These are phyloP conservation scores for Microctenopoma steveboyesi DNA, from an alignment of 2,797 vertebrate species.

Conservation along the genomic window DNA sequence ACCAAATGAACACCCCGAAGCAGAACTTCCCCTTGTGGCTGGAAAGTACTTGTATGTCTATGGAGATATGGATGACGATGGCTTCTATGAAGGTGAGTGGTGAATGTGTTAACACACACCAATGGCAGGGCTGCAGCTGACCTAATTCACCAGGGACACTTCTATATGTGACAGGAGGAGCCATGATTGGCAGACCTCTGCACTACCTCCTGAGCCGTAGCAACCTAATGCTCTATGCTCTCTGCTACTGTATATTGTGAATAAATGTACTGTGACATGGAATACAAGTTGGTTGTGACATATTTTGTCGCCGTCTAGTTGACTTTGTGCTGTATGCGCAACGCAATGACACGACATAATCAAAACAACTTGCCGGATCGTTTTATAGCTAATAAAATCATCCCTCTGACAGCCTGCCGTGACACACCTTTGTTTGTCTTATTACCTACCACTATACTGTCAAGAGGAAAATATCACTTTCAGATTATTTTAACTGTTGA, in stretches of 20 bases:
- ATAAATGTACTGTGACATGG: no score
- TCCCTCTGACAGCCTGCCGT: background rate
- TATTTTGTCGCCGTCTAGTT: background rate
- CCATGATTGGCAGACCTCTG: no score
- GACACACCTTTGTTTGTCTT: background rate
- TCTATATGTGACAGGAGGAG: no score
- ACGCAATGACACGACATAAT: constrained; percentile 2
- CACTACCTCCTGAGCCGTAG: no score
- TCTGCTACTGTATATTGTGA: no score
- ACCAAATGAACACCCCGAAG: constrained; percentile 97
- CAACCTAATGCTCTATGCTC: no score
- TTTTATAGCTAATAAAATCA: background rate
- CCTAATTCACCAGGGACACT: no score
- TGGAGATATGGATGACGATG: constrained; percentile 98
- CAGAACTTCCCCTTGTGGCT: constrained; percentile 96
- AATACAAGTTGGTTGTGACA: background rate
- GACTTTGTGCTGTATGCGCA: background rate
- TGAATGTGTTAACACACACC: background rate
- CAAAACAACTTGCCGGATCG: background rate
- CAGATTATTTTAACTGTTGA: constrained; percentile 46
- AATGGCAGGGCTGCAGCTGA: no score
- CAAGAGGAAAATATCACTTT: constrained; percentile 25
- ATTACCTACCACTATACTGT: background rate
- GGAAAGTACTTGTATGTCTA: constrained; percentile 98
- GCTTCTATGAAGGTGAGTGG: constrained; percentile 94